Evolutionary conservation across 2,888 invertebrate genomes (phyloP), one percentile per base, ranked within the genome.

Genomic region (Actias luna): DNA sequence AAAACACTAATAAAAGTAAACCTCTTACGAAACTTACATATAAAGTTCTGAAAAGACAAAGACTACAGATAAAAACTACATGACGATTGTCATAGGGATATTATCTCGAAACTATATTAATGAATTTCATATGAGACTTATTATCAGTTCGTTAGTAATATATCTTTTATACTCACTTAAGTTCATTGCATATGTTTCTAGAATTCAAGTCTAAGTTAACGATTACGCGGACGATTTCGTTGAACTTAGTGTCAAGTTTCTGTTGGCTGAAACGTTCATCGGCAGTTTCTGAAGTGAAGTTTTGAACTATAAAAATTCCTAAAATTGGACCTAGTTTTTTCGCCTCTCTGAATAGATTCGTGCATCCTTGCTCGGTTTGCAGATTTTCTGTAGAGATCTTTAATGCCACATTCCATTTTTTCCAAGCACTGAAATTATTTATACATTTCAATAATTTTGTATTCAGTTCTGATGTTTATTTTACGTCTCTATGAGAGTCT

Each of bases 181-280:
- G 65, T 52, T 80, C 77, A 31, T 65, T 66, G 63, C 81, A 84
- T 65, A 73, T 69, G 42, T 78, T 78, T 63, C 82, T 76, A 10
- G 83, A 79, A 50, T 72, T 70, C 64, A 78, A 62, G 68, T 86
- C 84, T 58, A 87, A 75, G 73, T 84, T 85, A 59, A 78, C 69
- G 25, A 82, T 78, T 35, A 77, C 66, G 64, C 66, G 58, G 10
- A 72, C 69, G n/a, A 68, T 75, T 52, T 79, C 75, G 69, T 81
- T 78, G 65, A 78, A 81, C 64, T 74, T 74, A 35, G 42, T 64
- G 31, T 68, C 67, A 39, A 81, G 76, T 58, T 74, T 69, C 59
- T 70, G 64, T 58, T 68, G 67, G 50, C 71, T 64, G 62, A 73
- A 68, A 64, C 64, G 66, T 39, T 71, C 64, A n/a, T 64, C 68